phyloP scores from a whole-genome alignment of 30 jellyfish, hydroid and myxozoan species.

The Euphysa ruthae region DNA sequence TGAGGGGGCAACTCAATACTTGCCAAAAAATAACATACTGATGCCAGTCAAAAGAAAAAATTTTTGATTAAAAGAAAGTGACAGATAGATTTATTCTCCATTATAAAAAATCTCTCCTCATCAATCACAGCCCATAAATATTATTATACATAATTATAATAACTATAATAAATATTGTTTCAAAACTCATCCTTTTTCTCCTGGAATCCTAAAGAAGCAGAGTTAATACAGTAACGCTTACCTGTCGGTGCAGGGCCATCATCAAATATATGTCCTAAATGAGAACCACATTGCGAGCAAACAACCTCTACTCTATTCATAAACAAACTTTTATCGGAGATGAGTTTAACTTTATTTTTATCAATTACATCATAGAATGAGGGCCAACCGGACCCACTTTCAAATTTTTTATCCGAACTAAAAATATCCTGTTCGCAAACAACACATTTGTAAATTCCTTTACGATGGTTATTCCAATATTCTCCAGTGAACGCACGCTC shows the following conservation, averaged over 20 bases:
- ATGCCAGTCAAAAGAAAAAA: no score
- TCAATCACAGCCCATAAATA: neutral
- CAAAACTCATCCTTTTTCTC: neutral
- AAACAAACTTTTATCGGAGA: slow-evolving; percentile 59
- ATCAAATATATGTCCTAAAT: slow-evolving; percentile 90
- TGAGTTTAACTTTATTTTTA: slow-evolving; percentile 47
- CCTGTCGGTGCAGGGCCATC: slow-evolving; percentile 96
- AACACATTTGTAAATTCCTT: slow-evolving; percentile 81
- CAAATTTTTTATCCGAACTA: slow-evolving; percentile 62
- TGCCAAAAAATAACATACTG: no score
- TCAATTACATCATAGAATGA: slow-evolving; percentile 70
- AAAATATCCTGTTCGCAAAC: slow-evolving; percentile 83
- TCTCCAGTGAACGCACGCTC: slow-evolving; percentile 93
- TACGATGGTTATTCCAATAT: slow-evolving; percentile 54
- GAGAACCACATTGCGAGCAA: slow-evolving; percentile 96
- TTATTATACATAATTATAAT: neutral
- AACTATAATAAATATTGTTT: neutral
- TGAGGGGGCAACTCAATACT: no score
- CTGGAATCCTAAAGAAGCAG: slow-evolving; percentile 78
- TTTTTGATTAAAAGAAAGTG: no score
- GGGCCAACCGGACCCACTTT: slow-evolving; percentile 98
- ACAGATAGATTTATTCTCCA: no score
- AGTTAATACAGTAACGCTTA: slow-evolving; percentile 82
- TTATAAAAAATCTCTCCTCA: no score
- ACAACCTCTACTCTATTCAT: slow-evolving; percentile 82